A percentile compares a stretch with the other conserved stretches of the same genome.
These are phyloP conservation scores for Hyles vespertilio DNA, from an alignment of 1,140 invertebrate species.

Conservation along the genomic window DNA sequence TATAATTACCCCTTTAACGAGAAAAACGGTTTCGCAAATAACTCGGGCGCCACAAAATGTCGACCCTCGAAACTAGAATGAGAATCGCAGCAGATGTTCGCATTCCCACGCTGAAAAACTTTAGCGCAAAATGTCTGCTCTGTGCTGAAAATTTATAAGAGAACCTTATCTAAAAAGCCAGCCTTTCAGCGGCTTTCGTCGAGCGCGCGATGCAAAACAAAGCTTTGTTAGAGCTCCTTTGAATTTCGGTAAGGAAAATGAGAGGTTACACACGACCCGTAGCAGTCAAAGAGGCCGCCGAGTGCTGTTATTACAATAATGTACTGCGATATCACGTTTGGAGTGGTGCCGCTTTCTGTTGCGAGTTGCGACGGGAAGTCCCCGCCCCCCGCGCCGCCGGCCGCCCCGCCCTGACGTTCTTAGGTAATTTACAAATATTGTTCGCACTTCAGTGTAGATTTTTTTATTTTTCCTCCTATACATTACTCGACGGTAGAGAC, in stretches of 20 bases:
- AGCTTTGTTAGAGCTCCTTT: constrained; percentile 69
- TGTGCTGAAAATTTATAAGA: constrained; percentile 64
- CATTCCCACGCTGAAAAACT: constrained; percentile 63
- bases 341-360: constrained; percentile 28
- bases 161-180: constrained; percentile 71
- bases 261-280: constrained; percentile 58
- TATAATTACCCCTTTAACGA: constrained; percentile 31
- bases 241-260: constrained; percentile 70
- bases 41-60: constrained; percentile 24
- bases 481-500: too few relatives aligned
- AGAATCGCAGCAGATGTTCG: constrained; percentile 48
- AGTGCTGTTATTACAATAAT: constrained; percentile 69
- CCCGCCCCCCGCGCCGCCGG: background rate
- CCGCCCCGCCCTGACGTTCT: background rate
- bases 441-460: background rate
- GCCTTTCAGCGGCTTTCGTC: constrained; percentile 59
- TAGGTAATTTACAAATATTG: constrained; percentile 9
- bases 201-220: constrained; percentile 68
- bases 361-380: constrained; percentile 1
- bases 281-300: constrained; percentile 54
- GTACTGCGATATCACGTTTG: constrained; percentile 48
- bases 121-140: constrained; percentile 50
- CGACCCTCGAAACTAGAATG: constrained; percentile 42
- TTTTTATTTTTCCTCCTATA: too few relatives aligned
- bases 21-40: constrained; percentile 37